These are phyloP conservation scores for Ellobius talpinus DNA, from an alignment of 2,113 vertebrate species.

Conservation along the genomic window DNA sequence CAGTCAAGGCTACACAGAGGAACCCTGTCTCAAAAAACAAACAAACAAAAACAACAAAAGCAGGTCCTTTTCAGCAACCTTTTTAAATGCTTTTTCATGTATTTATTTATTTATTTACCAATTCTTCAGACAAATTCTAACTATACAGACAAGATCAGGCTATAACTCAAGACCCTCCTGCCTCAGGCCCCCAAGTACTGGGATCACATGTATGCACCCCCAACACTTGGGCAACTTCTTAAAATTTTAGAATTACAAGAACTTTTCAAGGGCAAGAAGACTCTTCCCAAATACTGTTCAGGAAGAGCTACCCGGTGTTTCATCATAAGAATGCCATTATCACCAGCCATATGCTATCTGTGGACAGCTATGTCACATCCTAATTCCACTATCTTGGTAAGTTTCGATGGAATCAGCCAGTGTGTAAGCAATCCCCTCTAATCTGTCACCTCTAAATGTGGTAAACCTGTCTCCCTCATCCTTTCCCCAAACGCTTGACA, in stretches of 20 bases:
- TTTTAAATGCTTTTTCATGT: not conserved
- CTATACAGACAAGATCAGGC: not conserved
- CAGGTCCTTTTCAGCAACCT: not conserved
- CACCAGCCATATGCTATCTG: not conserved
- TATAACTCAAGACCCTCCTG: not conserved
- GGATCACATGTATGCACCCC: too few species aligned
- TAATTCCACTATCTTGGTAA: not conserved
- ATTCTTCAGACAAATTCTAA: not conserved
- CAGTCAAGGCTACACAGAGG: too few species aligned
- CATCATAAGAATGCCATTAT: not conserved
- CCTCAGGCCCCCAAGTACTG: not conserved
- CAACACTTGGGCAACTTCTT: not conserved
- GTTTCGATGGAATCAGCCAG: not conserved
- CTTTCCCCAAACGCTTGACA: not conserved
- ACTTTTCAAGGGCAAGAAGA: not conserved
- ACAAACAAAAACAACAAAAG: too few species aligned
- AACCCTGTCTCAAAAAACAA: too few species aligned
- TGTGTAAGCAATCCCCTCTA: not conserved
- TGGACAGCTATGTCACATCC: not conserved
- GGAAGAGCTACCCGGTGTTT: not conserved
- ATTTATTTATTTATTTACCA: not conserved
- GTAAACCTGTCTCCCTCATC: not conserved
- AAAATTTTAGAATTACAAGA: slow-evolving; percentile 20
- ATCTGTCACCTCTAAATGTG: not conserved
- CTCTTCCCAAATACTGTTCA: not conserved